Percentiles rank a stretch among this genome's conserved stretches.
These are phyloP conservation scores for Anthopleura sola DNA, from an alignment of 64 coral and sea anemone genomes.

Conservation along the genomic window DNA sequence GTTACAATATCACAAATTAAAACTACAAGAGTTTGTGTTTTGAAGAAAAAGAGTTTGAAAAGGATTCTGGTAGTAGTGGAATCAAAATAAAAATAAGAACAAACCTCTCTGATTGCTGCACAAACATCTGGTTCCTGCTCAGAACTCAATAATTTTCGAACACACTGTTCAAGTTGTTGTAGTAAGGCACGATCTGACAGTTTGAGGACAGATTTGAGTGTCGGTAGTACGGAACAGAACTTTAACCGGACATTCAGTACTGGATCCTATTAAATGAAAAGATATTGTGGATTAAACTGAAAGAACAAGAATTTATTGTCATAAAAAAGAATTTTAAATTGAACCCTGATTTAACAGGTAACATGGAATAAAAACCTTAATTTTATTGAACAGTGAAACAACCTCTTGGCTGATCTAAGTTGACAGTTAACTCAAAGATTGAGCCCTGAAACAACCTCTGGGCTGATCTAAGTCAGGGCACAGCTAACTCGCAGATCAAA, in stretches of 20 bases:
- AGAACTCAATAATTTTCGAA: conserved; percentile 69
- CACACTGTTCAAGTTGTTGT: conserved; percentile 92
- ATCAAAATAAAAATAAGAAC: neutral
- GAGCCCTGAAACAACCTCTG: no score
- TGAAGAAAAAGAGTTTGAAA: no score
- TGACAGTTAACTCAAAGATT: no score
- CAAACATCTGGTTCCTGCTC: conserved; percentile 98
- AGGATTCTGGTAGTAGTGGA: no score
- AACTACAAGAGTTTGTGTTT: no score
- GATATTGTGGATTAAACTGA: neutral
- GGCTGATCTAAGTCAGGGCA: no score
- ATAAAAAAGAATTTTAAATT: neutral
- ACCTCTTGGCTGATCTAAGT: no score
- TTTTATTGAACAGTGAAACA: no score
- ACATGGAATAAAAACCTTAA: no score
- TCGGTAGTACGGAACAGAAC: conserved; percentile 88
- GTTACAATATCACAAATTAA: no score
- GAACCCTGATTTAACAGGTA: no score
- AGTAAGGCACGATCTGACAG: conserved; percentile 74
- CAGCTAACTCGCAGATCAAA: no score
- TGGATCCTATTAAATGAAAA: conserved; percentile 68
- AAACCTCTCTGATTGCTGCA: conserved; percentile 84
- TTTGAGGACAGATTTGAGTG: conserved; percentile 90
- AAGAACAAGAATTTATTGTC: neutral
- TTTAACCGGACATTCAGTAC: conserved; percentile 98